phyloP scores from a whole-genome alignment of 2,113 vertebrate genomes.

The Melanocharis versteri region DNA sequence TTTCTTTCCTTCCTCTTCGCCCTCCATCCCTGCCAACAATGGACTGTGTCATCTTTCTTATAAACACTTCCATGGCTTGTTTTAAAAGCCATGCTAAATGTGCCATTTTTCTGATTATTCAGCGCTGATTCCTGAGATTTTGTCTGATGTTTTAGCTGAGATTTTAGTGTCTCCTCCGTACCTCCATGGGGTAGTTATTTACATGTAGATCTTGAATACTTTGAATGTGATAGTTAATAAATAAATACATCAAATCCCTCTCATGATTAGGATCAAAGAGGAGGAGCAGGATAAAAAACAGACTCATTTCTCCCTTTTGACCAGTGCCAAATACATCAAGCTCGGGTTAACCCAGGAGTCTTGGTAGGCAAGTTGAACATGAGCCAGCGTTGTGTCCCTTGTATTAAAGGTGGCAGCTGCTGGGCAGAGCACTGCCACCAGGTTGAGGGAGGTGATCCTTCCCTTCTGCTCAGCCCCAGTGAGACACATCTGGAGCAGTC shows the following conservation, averaged over 20 bases:
- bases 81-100: neutral
- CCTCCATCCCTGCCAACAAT: neutral
- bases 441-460: neutral
- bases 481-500: neutral
- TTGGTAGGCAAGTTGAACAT: neutral
- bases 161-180: neutral
- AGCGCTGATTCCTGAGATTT: neutral
- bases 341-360: neutral
- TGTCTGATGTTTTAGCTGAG: neutral
- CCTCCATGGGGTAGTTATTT: neutral
- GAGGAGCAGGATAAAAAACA: neutral
- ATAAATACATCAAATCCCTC: neutral
- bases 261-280: neutral
- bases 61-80: neutral
- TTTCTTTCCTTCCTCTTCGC: slow-evolving; percentile 3
- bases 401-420: neutral
- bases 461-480: neutral
- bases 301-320: neutral
- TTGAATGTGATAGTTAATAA: neutral
- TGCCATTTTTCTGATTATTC: neutral
- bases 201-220: neutral
- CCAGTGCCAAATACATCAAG: neutral
- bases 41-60: neutral
- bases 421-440: neutral
- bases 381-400: neutral